Evolutionary conservation across 2,113 vertebrate genomes (phyloP), one percentile per base, ranked within the genome.

Genomic region (Macheiramphus alcinus): DNA sequence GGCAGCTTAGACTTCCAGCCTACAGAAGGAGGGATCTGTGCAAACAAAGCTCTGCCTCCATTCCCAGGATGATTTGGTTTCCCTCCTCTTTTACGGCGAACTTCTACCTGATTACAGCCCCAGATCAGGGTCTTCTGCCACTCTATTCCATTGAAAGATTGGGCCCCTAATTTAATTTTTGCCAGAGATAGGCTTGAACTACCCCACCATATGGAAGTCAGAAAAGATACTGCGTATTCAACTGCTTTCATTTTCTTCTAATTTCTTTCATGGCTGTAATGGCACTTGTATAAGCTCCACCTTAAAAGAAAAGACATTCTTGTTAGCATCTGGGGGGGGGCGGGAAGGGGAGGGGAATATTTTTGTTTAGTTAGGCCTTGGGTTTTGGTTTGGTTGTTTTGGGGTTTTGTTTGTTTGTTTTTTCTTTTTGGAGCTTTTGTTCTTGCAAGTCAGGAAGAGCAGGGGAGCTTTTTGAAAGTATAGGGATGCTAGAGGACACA

Each of bases 291-390:
- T 59, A n/a, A 90, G 10, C 9, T 56, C 13, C 40, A 45, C 43
- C 19, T 59, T 16, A 75, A 68, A 93, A 90, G 13, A 78, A 10
- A 85, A 86, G n/a, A 63, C 20, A 34, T 56, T 72, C 16, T 16
- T 56, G 13, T 56, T 68, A 81, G 12, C 11, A 50, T 21, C 0
- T 2, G 8, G 14, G 17, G 1, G n/a, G n/a, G n/a, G n/a, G n/a
- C n/a, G n/a, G n/a, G n/a, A n/a, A 5, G 9, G 4, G 2, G 8
- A 13, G 8, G 17, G 6, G 6, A 40, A 88, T 45, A 38, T 34
- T 80, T 88, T 59, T 50, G 2, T 65, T 61, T 68, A 42, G 7
- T 26, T 56, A 55, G 26, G 4, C 5, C 4, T 38, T 67, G 16
- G 52, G 25, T 52, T 4, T 10, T 5, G 3, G 2, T n/a, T 70